Conservation (phyloP, 2,888 invertebrate genomes). For the Podotricha telesiphe region DNA sequence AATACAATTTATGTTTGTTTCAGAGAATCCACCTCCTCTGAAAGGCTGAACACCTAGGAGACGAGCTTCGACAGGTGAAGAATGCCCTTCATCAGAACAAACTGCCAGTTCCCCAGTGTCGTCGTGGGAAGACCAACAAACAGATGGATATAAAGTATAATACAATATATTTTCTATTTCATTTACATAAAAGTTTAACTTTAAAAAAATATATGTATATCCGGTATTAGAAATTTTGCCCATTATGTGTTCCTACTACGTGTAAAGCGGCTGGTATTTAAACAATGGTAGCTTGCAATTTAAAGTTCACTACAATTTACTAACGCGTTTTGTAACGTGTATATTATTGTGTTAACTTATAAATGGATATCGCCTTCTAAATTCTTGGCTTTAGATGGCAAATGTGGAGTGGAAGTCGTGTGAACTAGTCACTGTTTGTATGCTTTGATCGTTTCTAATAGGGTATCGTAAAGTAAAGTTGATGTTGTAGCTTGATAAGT, state of each 20-base stretch:
- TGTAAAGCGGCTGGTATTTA: constrained; percentile 60
- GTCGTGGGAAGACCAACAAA: no score
- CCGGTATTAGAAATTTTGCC: neutral
- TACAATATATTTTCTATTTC: no score
- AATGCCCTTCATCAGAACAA: no score
- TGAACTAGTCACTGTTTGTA: neutral
- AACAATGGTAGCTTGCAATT: constrained; percentile 56
- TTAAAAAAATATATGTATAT: neutral
- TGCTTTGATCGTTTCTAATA: neutral
- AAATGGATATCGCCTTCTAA: constrained; percentile 38
- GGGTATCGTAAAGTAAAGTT: neutral
- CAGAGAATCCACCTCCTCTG: no score
- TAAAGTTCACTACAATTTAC: constrained; percentile 52
- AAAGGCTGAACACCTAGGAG: no score
- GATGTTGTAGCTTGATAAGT: no score
- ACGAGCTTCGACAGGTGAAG: no score
- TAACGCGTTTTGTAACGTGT: constrained; percentile 48
- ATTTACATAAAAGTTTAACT: no score
- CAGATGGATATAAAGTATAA: no score
- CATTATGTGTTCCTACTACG: constrained; percentile 27
- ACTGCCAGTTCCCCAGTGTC: no score
- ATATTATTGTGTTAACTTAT: constrained; percentile 44
- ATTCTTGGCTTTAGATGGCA: constrained; percentile 30
- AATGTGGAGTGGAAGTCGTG: constrained; percentile 19
- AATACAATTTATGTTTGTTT: no score